Evolutionary conservation across 2,797 vertebrate genomes (phyloP), one percentile per base, ranked within the genome.

Genomic region (Sebastes itinus): DNA sequence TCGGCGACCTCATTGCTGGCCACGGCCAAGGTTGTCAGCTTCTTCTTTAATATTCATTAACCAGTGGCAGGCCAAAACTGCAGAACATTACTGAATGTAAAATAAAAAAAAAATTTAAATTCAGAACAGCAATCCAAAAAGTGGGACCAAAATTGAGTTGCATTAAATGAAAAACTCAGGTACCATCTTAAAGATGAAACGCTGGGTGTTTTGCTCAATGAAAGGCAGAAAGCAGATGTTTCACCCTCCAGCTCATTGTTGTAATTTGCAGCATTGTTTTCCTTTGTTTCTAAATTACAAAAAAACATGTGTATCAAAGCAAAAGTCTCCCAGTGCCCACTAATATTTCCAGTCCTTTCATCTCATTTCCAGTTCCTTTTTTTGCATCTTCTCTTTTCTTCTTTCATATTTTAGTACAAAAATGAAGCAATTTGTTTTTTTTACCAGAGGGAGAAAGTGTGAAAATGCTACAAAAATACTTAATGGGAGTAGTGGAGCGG

Each of bases 271-370:
- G 14, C 25, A 25, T 64, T 20, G 2, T 75, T 80, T 35, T 32
- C 28, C 54, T 27, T 77, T 76, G 49, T 75, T 84, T 81, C 65
- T 81, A 60, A 82, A 78, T 77, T 35, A 65, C 28, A 75, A 73
- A 75, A 73, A 82, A 64, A 55, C 20, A 38, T 59, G 7, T 22
- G 52, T 56, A 77, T 86, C 73, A 89, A 86, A 85, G 72, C 81
- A 32, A 77, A 83, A 76, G n/a, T 75, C 27, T 66, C 49, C 11
- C 6, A 18, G 58, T 69, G 35, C 22, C 30, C 7, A 35, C 63
- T 63, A 68, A 42, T 32, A 80, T 81, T 76, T 71, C 6, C 5
- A 22, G 32, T 80, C 27, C 78, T 89, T 90, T 87, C 77, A 88
- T 87, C 81, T 84, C 14, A 61, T 66, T 59, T 66, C 13, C 42